These are phyloP conservation scores for Morinoia aosen DNA, from an alignment of 2,888 invertebrate species.

Conservation along the genomic window DNA sequence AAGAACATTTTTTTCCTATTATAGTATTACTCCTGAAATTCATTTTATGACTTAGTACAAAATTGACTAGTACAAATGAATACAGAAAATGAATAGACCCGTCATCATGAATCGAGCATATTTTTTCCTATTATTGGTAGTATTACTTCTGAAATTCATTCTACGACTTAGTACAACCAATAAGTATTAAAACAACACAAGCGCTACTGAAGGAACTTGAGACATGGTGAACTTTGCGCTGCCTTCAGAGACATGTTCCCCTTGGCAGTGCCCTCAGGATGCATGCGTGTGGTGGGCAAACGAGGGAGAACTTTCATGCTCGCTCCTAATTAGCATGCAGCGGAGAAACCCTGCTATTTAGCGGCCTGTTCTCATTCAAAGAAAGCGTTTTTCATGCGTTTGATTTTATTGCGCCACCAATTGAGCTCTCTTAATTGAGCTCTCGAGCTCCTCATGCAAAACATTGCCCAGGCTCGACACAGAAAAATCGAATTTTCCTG, in stretches of 20 bases:
- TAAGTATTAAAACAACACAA: not conserved
- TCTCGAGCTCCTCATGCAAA: not conserved
- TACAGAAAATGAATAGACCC: too few species aligned
- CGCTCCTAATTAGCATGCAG: not conserved
- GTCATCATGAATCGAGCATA: too few species aligned
- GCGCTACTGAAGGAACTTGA: not conserved
- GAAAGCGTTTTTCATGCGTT: not conserved
- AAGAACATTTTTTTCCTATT: too few species aligned
- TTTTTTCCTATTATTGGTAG: too few species aligned
- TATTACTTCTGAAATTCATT: not conserved
- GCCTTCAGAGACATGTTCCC: too few species aligned
- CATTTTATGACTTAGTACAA: too few species aligned
- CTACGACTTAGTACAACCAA: not conserved
- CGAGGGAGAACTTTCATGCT: not conserved
- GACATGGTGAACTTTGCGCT: not conserved
- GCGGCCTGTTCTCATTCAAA: not conserved
- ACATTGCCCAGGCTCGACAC: not conserved
- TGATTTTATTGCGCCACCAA: not conserved
- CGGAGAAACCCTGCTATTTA: not conserved
- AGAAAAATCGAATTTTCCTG: not conserved
- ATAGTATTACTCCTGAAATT: too few species aligned
- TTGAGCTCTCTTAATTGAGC: not conserved
- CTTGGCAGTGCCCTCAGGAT: not conserved
- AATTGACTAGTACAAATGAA: too few species aligned
- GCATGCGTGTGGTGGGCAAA: not conserved